These are phyloP conservation scores for Melitaea cinxia DNA, from an alignment of 1,140 invertebrate species.

Conservation along the genomic window DNA sequence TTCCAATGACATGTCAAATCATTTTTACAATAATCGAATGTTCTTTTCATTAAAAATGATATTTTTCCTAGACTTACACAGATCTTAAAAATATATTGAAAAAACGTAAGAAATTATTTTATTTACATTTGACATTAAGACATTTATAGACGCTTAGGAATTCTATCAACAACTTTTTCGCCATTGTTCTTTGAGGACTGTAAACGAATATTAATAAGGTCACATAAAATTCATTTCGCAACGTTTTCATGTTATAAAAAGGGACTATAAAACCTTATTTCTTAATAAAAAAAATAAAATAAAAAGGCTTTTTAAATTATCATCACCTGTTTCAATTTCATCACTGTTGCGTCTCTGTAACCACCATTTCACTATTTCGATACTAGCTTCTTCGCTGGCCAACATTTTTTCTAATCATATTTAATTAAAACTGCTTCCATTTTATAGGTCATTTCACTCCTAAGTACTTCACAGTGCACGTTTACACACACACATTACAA, in stretches of 20 bases:
- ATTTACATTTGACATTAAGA: no score
- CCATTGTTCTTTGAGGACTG: no score
- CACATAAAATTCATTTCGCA: not conserved
- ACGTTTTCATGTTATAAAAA: not conserved
- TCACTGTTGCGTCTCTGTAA: constrained; percentile 64
- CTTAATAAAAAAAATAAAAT: not conserved
- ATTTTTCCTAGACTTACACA: no score
- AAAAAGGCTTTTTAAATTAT: not conserved
- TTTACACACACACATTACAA: not conserved
- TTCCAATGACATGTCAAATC: no score
- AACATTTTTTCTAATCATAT: constrained; percentile 66
- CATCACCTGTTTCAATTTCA: constrained; percentile 59
- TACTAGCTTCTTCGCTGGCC: constrained; percentile 71
- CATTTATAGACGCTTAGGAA: no score
- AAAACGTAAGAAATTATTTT: no score
- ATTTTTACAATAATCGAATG: no score
- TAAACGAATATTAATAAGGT: constrained; percentile 4
- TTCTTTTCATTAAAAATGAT: no score
- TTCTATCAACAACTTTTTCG: no score
- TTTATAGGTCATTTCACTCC: not conserved
- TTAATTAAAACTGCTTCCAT: constrained; percentile 21
- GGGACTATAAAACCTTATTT: not conserved
- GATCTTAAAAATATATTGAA: no score
- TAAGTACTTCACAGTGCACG: not conserved
- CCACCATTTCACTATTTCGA: constrained; percentile 73